A percentile compares a stretch with the other conserved stretches of the same genome.
These are phyloP conservation scores for Physocephala rufipes DNA, from an alignment of 2,888 invertebrate genomes.

Conservation along the genomic window DNA sequence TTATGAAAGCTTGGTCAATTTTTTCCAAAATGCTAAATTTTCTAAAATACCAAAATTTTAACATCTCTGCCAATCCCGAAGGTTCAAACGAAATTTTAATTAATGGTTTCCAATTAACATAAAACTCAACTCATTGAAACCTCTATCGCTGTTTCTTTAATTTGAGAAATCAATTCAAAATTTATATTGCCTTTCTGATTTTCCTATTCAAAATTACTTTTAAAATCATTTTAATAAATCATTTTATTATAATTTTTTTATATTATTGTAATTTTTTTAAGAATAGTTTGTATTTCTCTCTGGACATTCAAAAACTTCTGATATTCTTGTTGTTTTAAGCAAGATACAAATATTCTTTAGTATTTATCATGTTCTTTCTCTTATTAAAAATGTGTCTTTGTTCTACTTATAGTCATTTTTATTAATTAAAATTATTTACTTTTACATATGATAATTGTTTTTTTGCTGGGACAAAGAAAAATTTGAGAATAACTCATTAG, in stretches of 20 bases:
- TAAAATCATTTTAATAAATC: slow-evolving; percentile 3
- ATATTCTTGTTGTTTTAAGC: slow-evolving; percentile 15
- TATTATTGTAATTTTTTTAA: background rate
- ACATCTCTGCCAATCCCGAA: no score
- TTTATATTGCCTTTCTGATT: background rate
- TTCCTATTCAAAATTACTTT: slow-evolving; percentile 10
- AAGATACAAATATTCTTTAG: no score
- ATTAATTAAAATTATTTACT: no score
- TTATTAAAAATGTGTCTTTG: slow-evolving; percentile 24
- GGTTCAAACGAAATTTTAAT: no score
- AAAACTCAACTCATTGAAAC: no score
- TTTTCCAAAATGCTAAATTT: no score
- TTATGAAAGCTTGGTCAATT: no score
- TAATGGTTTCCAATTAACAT: no score
- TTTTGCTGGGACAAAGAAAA: no score
- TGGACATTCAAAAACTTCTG: slow-evolving; percentile 37
- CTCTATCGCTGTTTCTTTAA: background rate
- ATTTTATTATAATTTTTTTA: slow-evolving; percentile 25
- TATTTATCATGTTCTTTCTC: slow-evolving; percentile 38
- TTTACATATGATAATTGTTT: no score
- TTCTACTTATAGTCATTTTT: background rate
- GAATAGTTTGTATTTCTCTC: slow-evolving; percentile 18
- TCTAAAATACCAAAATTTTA: no score
- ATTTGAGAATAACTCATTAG: no score
- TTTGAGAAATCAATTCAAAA: background rate